phyloP scores from a whole-genome alignment of 1,140 invertebrate genomes.

The Akabosia matsudoensis region DNA sequence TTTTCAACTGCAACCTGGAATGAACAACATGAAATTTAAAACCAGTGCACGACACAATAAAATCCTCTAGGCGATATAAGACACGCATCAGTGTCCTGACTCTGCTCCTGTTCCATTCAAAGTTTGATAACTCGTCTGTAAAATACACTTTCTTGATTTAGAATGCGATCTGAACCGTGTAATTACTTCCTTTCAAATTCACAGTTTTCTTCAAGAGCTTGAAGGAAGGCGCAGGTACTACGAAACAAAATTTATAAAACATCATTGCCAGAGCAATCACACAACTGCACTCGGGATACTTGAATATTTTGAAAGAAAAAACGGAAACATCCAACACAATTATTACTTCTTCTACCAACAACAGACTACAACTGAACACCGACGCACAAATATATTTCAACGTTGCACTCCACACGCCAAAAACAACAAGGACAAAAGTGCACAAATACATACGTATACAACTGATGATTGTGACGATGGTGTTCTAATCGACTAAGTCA shows the following conservation, averaged over 20 bases:
- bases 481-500: background rate
- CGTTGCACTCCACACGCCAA: background rate
- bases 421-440: background rate
- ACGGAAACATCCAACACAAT: conserved; percentile 10
- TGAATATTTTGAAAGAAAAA: background rate
- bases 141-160: background rate
- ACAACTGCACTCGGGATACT: background rate
- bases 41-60: too few species aligned
- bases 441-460: too few species aligned
- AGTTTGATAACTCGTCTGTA: too few species aligned
- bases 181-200: conserved; percentile 22
- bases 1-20: background rate
- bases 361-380: background rate
- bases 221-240: background rate
- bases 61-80: too few species aligned
- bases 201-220: background rate
- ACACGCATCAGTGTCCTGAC: too few species aligned
- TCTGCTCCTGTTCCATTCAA: too few species aligned
- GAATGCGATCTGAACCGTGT: conserved; percentile 4
- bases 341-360: background rate
- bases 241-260: background rate
- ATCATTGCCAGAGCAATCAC: background rate
- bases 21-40: too few species aligned
- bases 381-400: too few species aligned
- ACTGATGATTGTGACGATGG: too few species aligned